Evolutionary conservation across 2,113 vertebrate species (phyloP), one percentile per base, ranked within the genome.

Genomic region (Mobula birostris): DNA sequence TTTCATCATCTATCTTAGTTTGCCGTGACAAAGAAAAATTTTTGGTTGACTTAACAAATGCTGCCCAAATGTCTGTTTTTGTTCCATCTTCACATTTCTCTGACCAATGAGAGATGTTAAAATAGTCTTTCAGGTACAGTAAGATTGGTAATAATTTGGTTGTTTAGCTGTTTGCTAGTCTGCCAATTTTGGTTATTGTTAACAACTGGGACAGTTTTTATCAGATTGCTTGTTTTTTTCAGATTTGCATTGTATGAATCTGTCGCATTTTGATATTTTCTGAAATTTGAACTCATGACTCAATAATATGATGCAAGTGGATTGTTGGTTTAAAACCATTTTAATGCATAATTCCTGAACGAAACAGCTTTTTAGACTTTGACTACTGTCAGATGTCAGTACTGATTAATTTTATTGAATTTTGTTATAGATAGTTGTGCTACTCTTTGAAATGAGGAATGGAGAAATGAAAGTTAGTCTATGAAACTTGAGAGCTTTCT

Each of bases 111-210:
- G 27, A 76, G 36, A 40, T 36, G 11, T 48, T 93, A 24, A 93
- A 76, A 56, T 58, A 36, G 68, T 91, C n/a, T 90, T 90, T 36
- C 91, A 56, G 91, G 36, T 93, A 56, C 19, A 74, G 91, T 93
- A 56, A 93, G 19, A 0, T 56, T 48, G 3, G 9, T 70, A 27
- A 9, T 56, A 15, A 9, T 21, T 9, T 56, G 11, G 85, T 48
- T 48, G 48, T 48, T 48, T 48, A 48, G 48, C n/a, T 90, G n/a
- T 32, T 56, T 93, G 63, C n/a, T 17, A 74, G 1, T 76, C 21
- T 24, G 32, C 24, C 21, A 48, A 27, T 74, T 27, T 93, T 93
- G 24, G 68, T 93, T 36, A 68, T 15, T 32, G 32, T 93, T 27
- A 6, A n/a, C 40, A 24, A 70, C 40, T 92, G 66, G 66, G 40